phyloP scores from a whole-genome alignment of 2,113 vertebrate species.

The Tursiops truncatus region DNA sequence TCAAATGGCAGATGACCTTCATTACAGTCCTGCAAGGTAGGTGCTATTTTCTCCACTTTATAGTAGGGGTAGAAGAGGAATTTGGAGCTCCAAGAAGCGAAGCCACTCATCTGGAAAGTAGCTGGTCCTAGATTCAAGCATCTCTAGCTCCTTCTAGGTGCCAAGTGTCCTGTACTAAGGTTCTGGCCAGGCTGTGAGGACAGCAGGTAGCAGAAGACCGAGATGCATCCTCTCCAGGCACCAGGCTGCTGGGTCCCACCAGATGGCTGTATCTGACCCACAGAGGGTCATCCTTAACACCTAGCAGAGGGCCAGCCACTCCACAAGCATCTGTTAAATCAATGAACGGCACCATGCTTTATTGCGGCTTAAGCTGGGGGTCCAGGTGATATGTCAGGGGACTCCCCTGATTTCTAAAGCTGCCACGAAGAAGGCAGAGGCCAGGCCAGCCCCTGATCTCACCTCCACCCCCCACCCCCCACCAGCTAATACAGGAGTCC shows the following conservation, averaged over 20 bases:
- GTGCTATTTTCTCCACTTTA: neutral
- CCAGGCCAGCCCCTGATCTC: neutral
- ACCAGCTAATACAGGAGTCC: neutral
- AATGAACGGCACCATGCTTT: neutral
- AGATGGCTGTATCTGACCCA: neutral
- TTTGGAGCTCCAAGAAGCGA: neutral
- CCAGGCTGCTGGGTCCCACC: rapidly evolving
- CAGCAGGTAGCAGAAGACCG: neutral
- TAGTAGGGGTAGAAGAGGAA: neutral
- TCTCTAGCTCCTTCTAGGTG: neutral
- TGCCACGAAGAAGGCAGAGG: neutral
- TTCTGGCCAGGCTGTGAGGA: neutral
- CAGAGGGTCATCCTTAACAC: neutral
- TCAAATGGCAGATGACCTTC: neutral
- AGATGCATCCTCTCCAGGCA: no score
- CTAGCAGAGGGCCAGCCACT: neutral
- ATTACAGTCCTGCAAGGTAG: neutral
- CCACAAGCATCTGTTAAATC: neutral
- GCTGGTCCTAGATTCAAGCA: neutral
- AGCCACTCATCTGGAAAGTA: neutral
- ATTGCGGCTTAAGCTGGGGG: neutral
- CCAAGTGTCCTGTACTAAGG: neutral
- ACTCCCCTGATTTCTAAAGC: neutral
- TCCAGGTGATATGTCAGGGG: neutral
- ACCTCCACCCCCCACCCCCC: no score